Base-by-base conservation (phyloP, 2,888 invertebrate genomes). In the Teleogryllus oceanicus region DNA sequence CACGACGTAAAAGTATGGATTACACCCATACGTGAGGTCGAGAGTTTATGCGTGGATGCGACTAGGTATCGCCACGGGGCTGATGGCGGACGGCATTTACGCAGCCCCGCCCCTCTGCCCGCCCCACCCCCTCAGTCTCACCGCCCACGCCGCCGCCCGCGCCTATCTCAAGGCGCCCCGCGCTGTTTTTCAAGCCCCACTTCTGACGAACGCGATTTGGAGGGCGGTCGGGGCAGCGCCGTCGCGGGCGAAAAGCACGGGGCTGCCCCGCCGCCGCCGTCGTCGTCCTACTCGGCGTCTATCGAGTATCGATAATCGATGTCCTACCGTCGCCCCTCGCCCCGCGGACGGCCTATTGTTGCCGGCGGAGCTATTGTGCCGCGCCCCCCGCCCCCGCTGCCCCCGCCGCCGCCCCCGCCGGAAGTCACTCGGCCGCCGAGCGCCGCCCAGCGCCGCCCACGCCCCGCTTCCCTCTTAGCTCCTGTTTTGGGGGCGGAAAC, bases 251-350 rank as follows among this genome's bases (percentile, higher is more conserved):
- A 62, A 13, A 18, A 18, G 13, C 62, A 62, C 62, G 37, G 37
- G 37, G 37, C 62, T n/a, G n/a, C 62, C 62, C 62, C 13, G n/a
- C 62, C 62, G 62, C 3, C n/a, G 62, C 4, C 62, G 62, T 18
- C 77, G 77, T 11, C 49, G n/a, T 62, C 62, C 62, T 62, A 62
- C 16, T 62, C 62, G 78, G 62, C 80, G 78, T 80, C 78, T 80
- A 80, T 80, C 78, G 78, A 78, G 78, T 78, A 80, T 78, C 80
- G 80, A 80, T 80, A 80, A 80, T 80, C 80, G 80, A 80, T 80
- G 78, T 76, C 24, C 76, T 62, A n/a, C 62, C 62, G 13, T 62
- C 62, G 62, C 62, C 62, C 62, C 75, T 78, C 76, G 75, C 50
- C 78, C 76, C 62, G 49, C 78, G 20, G 74, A 16, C 49, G n/a